Evolutionary conservation across 2,888 invertebrate species (phyloP).

Genomic region (Anoplius nigerrimus): DNA sequence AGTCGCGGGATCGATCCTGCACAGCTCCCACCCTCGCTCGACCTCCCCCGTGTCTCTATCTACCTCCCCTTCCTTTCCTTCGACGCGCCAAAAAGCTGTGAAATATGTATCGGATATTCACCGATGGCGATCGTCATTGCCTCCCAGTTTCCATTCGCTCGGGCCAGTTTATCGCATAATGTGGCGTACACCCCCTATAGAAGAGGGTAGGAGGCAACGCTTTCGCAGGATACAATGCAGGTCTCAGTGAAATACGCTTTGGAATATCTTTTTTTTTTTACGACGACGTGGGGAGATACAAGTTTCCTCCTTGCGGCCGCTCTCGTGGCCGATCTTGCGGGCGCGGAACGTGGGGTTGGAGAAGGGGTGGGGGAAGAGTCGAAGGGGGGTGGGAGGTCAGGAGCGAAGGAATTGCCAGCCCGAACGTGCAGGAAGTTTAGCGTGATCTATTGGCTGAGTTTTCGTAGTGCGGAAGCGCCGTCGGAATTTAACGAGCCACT

Average conservation of each 20-base stretch:
- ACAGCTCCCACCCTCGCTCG: too few species aligned
- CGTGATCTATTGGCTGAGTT: conserved; percentile 57
- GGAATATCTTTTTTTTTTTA: neutral
- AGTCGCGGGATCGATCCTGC: neutral
- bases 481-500: conserved; percentile 57
- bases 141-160: too few species aligned
- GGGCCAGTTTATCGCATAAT: too few species aligned
- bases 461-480: conserved; percentile 41
- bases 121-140: too few species aligned
- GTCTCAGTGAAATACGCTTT: too few species aligned
- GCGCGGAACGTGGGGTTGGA: neutral
- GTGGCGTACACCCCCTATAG: too few species aligned
- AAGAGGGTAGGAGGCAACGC: too few species aligned
- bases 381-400: neutral
- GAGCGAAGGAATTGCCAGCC: conserved; percentile 41
- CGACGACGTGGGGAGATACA: neutral
- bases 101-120: too few species aligned
- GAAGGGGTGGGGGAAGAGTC: too few species aligned
- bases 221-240: too few species aligned
- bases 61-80: neutral
- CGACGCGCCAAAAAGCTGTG: neutral
- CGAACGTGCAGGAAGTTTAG: conserved; percentile 55
- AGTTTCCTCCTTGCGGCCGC: too few species aligned
- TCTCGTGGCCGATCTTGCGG: too few species aligned
- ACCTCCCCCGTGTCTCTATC: neutral